Base-by-base conservation (phyloP, 2,888 invertebrate species). In the Drosophila merina region DNA sequence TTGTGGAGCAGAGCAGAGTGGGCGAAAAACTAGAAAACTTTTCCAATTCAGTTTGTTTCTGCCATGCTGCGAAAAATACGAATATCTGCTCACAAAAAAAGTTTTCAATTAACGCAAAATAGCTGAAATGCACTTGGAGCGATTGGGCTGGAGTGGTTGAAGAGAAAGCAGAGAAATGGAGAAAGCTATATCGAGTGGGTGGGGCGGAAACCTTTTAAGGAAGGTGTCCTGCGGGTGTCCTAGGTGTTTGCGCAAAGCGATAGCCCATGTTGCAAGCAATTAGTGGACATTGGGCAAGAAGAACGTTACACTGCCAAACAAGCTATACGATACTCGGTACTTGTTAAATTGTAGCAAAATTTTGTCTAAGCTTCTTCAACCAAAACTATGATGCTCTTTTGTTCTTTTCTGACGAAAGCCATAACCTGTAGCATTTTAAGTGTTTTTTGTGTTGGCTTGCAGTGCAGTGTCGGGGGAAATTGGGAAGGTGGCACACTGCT, bases 81-180 rank as follows among this genome's bases (percentile, higher is more conserved):
- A 84, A 81, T 81, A 84, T 81, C 76, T 66, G 57, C 57, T 63
- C 73, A 20, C 33, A 52, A n/a, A 33, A 33, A 83, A 79, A 83
- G 83, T 86, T 83, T 83, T 83, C 86, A 86, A 83, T 86, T 83
- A 83, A 86, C 74, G 86, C 86, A 74, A 80, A 63, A 78, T 76
- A 78, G 83, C 71, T 62, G 74, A 83, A 78, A 64, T 83, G 83
- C 73, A 72, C 38, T 58, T 51, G 58, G 59, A 72, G 64, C 47
- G 50, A 50, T 57, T 71, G 9, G n/a, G 36, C n/a, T n/a, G 6
- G 7, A 3, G 25, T 0, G 1, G 48, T 20, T 8, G 9, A 49
- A 31, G n/a, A 5, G 42, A n/a, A 25, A 44, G 51, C 36, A 10
- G 25, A n/a, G 25, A 12, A 52, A 40, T 10, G 10, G 31, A 14